A percentile compares a stretch with the other conserved stretches of the same genome.
These are phyloP conservation scores for Ooceraea biroi DNA, from an alignment of 1,140 invertebrate genomes.

Conservation along the genomic window DNA sequence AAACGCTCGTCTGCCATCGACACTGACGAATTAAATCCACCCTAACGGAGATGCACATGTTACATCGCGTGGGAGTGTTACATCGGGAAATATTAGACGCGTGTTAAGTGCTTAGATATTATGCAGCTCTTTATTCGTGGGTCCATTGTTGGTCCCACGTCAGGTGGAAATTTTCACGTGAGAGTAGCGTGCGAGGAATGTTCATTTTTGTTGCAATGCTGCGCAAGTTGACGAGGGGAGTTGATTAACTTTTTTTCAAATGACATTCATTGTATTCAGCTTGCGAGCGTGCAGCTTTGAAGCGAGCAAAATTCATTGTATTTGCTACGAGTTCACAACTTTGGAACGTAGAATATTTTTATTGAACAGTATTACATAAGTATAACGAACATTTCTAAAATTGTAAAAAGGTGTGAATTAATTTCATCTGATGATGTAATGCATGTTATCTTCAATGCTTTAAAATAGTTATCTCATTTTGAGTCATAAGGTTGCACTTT, in stretches of 20 bases:
- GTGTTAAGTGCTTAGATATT: slow-evolving; percentile 63
- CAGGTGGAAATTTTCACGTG: slow-evolving; percentile 81
- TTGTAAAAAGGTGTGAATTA: not conserved
- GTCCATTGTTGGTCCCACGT: slow-evolving; percentile 65
- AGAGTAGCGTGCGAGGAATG: slow-evolving; percentile 24
- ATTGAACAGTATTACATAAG: not conserved
- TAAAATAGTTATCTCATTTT: not conserved
- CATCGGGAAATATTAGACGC: slow-evolving; percentile 66
- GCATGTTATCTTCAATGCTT: not conserved
- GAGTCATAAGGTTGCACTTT: not conserved
- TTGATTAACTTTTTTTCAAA: slow-evolving; percentile 45
- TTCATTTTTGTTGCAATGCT: slow-evolving; percentile 9
- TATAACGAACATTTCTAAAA: not conserved
- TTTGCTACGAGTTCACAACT: not conserved
- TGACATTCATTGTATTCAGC: not conserved
- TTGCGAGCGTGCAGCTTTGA: not conserved
- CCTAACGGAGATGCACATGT: slow-evolving; percentile 50
- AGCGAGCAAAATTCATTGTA: slow-evolving; percentile 31
- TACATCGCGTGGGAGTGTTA: slow-evolving; percentile 72
- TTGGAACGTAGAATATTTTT: slow-evolving; percentile 1
- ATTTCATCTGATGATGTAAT: not conserved
- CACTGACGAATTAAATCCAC: slow-evolving; percentile 81
- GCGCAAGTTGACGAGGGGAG: slow-evolving; percentile 7
- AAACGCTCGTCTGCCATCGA: slow-evolving; percentile 79
- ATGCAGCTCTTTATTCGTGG: slow-evolving; percentile 13